Conservation (phyloP, 2,797 vertebrate species). For the Chaenodraco wilsoni region DNA sequence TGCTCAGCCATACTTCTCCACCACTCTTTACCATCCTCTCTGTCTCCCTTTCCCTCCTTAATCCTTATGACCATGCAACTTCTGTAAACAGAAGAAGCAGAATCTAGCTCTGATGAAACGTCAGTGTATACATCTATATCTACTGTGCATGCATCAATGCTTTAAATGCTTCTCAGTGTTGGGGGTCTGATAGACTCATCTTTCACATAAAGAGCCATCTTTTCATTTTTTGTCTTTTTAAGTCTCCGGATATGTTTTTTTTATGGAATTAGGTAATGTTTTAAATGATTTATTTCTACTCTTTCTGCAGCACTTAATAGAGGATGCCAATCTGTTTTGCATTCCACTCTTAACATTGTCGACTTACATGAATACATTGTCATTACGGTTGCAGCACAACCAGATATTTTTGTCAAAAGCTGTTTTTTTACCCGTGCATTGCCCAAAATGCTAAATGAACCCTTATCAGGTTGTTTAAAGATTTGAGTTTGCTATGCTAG, state of each 20-base stretch:
- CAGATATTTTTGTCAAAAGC: no score
- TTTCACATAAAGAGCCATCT: background rate
- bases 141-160: background rate
- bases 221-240: background rate
- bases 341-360: background rate
- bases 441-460: background rate
- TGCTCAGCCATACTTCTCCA: conserved; percentile 23
- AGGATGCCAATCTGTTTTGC: background rate
- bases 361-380: no score
- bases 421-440: background rate
- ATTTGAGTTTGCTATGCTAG: no score
- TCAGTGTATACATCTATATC: conserved; percentile 9
- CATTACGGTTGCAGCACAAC: background rate
- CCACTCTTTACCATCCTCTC: background rate
- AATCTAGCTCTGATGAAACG: conserved; percentile 20
- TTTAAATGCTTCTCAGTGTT: conserved; percentile 3
- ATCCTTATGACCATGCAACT: background rate
- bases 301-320: background rate
- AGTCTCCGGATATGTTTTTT: background rate
- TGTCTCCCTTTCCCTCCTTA: background rate
- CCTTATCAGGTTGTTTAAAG: background rate
- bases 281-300: background rate
- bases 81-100: conserved; percentile 5
- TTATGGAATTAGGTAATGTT: no score
- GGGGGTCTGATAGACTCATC: background rate